Evolutionary conservation across 2,797 vertebrate genomes (phyloP).

Genomic region (Zenarchopterus dispar): DNA sequence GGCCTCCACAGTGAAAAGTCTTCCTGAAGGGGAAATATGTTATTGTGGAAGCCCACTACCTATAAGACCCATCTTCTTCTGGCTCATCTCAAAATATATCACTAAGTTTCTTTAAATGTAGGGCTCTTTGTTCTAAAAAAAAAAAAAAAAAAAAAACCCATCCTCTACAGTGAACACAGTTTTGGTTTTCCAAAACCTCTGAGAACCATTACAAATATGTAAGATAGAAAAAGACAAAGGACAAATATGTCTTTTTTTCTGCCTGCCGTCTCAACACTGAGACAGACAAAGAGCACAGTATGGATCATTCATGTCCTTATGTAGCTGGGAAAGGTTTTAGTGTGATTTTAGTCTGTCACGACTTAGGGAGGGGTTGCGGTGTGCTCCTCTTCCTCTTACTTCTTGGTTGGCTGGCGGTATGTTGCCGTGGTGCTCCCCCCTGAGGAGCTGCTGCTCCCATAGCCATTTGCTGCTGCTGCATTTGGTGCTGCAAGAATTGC

Average conservation of each 20-base stretch:
- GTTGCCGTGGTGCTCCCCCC: constrained; percentile 85
- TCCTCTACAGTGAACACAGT: constrained; percentile 49
- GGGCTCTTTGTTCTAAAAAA: constrained; percentile 71
- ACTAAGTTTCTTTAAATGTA: constrained; percentile 53
- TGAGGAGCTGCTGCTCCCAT: constrained; percentile 85
- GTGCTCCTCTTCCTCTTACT: constrained; percentile 94
- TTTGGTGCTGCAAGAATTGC: constrained; percentile 94
- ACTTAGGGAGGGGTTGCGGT: constrained; percentile 83
- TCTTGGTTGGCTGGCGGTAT: constrained; percentile 96
- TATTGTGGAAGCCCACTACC: constrained; percentile 60
- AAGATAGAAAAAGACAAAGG: constrained; percentile 75
- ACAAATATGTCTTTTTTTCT: constrained; percentile 41
- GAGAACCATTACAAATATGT: constrained; percentile 71
- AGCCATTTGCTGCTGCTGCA: constrained; percentile 97
- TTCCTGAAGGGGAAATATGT: constrained; percentile 57
- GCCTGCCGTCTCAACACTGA: constrained; percentile 65
- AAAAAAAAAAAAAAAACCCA: too few relatives aligned
- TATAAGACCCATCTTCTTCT: constrained; percentile 63
- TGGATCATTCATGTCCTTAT: constrained; percentile 70
- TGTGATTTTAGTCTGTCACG: constrained; percentile 77
- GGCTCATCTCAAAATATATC: constrained; percentile 74
- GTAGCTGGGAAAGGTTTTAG: constrained; percentile 42
- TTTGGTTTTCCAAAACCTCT: constrained; percentile 68
- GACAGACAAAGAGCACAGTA: constrained; percentile 77
- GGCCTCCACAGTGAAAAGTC: constrained; percentile 50